Evolutionary conservation across 2,113 vertebrate species (phyloP).

Genomic region (Procavia capensis): DNA sequence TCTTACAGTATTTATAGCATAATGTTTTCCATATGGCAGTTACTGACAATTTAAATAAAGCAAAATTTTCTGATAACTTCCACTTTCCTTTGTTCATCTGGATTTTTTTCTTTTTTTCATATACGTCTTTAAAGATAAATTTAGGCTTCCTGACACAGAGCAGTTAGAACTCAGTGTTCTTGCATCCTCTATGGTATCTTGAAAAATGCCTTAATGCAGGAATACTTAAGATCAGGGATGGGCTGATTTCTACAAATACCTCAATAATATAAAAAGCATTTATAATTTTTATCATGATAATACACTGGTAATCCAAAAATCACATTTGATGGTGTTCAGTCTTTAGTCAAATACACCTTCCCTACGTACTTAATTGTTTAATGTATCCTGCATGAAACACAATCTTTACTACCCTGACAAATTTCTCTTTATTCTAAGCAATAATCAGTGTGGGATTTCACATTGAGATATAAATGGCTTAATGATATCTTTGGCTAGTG

Average conservation of each 20-base stretch:
- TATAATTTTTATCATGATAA: neutral
- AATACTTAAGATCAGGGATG: neutral
- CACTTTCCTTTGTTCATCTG: neutral
- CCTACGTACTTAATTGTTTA: neutral
- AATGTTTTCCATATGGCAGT: neutral
- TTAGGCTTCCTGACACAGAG: neutral
- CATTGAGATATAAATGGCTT: neutral
- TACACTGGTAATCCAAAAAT: neutral
- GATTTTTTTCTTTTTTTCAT: neutral
- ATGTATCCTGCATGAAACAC: neutral
- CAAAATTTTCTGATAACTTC: neutral
- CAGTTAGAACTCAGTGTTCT: neutral
- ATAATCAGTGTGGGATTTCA: neutral
- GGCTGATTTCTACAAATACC: neutral
- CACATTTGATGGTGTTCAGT: neutral
- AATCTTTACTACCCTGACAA: neutral
- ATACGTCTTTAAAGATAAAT: neutral
- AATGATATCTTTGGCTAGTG: neutral
- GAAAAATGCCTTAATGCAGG: neutral
- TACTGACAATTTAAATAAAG: neutral
- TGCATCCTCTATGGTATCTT: neutral
- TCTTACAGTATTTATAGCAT: neutral
- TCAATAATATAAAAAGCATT: neutral
- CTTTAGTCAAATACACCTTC: neutral
- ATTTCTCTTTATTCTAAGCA: neutral